Base-by-base conservation (phyloP, 2,888 invertebrate species). In the Agrilus cyanescens region DNA sequence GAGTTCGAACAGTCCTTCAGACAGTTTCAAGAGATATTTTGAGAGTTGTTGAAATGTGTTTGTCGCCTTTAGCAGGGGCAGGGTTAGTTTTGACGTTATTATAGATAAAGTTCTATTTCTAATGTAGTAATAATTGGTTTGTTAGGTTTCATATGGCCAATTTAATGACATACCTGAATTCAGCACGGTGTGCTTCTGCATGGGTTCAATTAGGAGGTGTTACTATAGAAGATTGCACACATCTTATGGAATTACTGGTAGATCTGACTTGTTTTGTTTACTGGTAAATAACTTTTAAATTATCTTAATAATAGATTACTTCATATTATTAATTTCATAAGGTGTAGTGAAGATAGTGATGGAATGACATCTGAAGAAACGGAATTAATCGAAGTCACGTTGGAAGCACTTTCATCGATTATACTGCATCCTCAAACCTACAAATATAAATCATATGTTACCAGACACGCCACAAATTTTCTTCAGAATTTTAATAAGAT, bases 181-280 rank as follows among this genome's bases (percentile, higher is more conserved):
- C 75, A 3, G 68, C 72, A 3, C 70, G 72, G 52, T 76, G 76
- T 57, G 70, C 72, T 10, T 68, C 68, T 31, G 68, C 73, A 37
- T 84, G 83, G 83, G 72, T 82, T 25, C 75, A 77, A 49, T 65
- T 76, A 54, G 76, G 69, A n/a, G 63, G 63, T 29, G 52, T 66
- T 37, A 61, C 60, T 41, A 63, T 67, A 13, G 62, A 62, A 25
- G 60, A 63, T 39, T 66, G 66, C 49, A 55, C 57, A 14, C 52
- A 54, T 25, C 54, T 66, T 30, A 58, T 61, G 45, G 58, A 61
- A 49, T 53, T 65, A 38, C 49, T 67, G 34, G 61, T 65, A 32
- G 66, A 67, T 53, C 57, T 67, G 31, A 62, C 62, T 16, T 66
- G 66, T 53, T 65, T 61, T 52, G 58, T 63, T 12, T 67, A 67